A percentile compares a stretch with the other conserved stretches of the same genome.
These are phyloP conservation scores for Neotragus pygmaeus DNA, from an alignment of 2,113 vertebrate species.

Conservation along the genomic window DNA sequence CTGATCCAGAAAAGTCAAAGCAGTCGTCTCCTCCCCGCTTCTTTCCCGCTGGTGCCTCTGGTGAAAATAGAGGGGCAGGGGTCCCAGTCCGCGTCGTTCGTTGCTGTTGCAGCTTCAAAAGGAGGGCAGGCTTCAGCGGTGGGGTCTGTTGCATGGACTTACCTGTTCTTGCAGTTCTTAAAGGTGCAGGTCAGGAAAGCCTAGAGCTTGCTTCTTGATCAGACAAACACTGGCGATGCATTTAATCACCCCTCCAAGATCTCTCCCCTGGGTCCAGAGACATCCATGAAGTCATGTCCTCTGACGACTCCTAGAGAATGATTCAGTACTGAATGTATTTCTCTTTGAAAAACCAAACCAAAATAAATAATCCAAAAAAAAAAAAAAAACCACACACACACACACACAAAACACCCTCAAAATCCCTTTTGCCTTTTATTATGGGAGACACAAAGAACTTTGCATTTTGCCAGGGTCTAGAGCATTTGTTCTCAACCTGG, in stretches of 20 bases:
- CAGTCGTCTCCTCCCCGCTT: background rate
- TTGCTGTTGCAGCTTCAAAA: background rate
- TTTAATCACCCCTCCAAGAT: background rate
- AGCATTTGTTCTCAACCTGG: background rate
- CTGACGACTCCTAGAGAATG: background rate
- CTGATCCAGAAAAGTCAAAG: slow-evolving; percentile 20
- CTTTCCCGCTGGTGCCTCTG: background rate
- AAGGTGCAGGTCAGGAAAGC: background rate
- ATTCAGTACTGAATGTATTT: background rate
- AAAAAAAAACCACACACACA: background rate
- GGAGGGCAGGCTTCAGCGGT: background rate
- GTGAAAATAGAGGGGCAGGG: background rate
- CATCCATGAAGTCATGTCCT: background rate
- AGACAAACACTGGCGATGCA: background rate
- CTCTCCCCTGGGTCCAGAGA: background rate
- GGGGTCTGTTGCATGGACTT: fast-evolving
- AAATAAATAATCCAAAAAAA: background rate
- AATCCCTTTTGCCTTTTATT: background rate
- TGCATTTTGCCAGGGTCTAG: background rate
- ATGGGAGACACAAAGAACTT: background rate
- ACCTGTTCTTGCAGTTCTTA: background rate
- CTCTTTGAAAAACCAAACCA: background rate
- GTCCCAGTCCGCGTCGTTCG: background rate
- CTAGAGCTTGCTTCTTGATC: background rate
- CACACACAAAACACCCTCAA: background rate